Evolutionary conservation across 1,140 invertebrate species (phyloP).

Genomic region (Drosophila rufa): DNA sequence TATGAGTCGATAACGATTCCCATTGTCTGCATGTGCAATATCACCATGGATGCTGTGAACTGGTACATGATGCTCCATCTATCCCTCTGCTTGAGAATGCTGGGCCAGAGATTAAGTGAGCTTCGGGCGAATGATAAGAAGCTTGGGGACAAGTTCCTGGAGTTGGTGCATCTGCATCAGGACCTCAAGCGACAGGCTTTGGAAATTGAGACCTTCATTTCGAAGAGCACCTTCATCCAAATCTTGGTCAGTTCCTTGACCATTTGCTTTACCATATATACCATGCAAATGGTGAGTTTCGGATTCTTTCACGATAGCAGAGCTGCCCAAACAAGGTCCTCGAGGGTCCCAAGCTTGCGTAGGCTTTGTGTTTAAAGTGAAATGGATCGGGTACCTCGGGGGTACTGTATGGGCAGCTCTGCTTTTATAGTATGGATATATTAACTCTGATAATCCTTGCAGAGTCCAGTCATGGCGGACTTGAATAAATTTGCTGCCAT

Average conservation of each 20-base stretch:
- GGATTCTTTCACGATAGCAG: not conserved
- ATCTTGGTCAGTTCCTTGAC: conserved; percentile 64
- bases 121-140: not conserved
- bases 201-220: conserved; percentile 48
- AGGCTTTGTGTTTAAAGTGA: not conserved
- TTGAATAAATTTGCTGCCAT: conserved; percentile 45
- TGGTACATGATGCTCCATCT: conserved; percentile 70
- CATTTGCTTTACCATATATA: conserved; percentile 65
- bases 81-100: conserved; percentile 50
- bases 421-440: too few relatives aligned
- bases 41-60: conserved; percentile 47
- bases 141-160: conserved; percentile 23
- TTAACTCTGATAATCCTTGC: too few relatives aligned
- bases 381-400: too few relatives aligned
- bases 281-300: conserved; percentile 56
- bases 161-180: conserved; percentile 38
- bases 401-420: not conserved
- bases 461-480: conserved; percentile 34
- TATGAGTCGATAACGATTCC: conserved; percentile 47
- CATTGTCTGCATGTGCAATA: conserved; percentile 41
- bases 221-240: conserved; percentile 55
- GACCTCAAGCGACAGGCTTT: conserved; percentile 30
- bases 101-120: conserved; percentile 50
- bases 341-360: not conserved
- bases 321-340: not conserved